Conservation (phyloP, 2,113 vertebrate genomes). For the Odontesthes bonariensis region DNA sequence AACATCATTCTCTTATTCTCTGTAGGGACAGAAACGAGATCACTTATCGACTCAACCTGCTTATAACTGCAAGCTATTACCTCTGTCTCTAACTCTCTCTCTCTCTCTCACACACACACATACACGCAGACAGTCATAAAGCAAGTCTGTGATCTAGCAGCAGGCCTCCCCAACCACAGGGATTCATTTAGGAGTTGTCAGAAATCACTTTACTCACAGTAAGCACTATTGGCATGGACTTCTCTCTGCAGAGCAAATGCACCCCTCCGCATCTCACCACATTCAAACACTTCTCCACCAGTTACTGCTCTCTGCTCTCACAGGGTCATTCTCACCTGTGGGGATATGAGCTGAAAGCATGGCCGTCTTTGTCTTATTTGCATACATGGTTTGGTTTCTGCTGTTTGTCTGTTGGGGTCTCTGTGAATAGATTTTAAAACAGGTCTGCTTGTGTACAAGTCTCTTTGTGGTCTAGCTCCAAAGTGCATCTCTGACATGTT, state of each 20-base stretch:
- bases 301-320: conserved; percentile 6
- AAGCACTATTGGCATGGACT: conserved; percentile 69
- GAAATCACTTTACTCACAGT: conserved; percentile 73
- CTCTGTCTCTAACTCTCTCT: conserved; percentile 44
- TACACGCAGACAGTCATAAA: conserved; percentile 60
- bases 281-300: conserved; percentile 15
- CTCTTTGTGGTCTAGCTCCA: no score
- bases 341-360: conserved; percentile 47
- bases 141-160: conserved; percentile 54
- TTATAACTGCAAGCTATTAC: conserved; percentile 66
- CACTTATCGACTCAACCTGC: conserved; percentile 71
- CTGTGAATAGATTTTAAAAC: no score
- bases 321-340: conserved; percentile 12
- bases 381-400: conserved; percentile 42
- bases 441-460: no score
- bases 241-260: conserved; percentile 53
- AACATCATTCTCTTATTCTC: conserved; percentile 30
- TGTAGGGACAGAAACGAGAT: conserved; percentile 49
- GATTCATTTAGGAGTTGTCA: conserved; percentile 81
- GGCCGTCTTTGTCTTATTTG: conserved; percentile 55
- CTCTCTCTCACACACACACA: conserved; percentile 44
- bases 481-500: no score
- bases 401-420: conserved; percentile 54
- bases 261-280: conserved; percentile 5
- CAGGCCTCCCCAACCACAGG: conserved; percentile 40